Evolutionary conservation across 1,140 invertebrate species (phyloP), one percentile per base, ranked within the genome.

Genomic region (Trachymyrmex septentrionalis): DNA sequence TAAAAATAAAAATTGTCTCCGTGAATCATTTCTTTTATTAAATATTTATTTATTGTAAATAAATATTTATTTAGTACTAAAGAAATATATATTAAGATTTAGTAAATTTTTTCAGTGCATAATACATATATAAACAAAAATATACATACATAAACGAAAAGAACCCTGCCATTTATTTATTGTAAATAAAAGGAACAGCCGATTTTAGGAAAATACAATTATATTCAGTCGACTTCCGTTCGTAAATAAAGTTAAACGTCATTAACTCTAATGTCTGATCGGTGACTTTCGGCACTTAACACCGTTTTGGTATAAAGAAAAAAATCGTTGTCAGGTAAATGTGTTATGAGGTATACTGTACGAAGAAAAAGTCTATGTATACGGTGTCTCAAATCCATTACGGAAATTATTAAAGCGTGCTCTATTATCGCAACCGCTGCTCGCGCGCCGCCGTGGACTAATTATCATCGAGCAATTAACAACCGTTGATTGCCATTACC

Each of bases 401-500:
- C 77, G 85, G 85, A 81, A 91, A 91, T 91, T 91, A 91, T 91
- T 89, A 91, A 91, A 88, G 80, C 90, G 80, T 81, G 72, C 81
- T 88, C 71, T 64, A 91, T 89, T 91, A 89, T 88, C 59, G 57
- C 30, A 71, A 50, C 5, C 53, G 57, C 30, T 80, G 87, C 71
- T 55, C 71, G 63, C 57, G 69, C 50, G 69, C 34, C 16, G 21
- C 63, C 73, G 64, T 27, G 61, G 78, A 78, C 87, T 91, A 91
- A 91, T 91, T 91, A 91, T 89, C 87, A 89, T 89, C 73, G 80
- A 87, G 80, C 87, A 91, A 91, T 91, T 91, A 91, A 91, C 90
- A 91, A 89, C 89, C 90, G 90, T 91, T 91, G 82, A 91, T 91
- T 91, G 87, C 90, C 71, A 77, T 91, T 91, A 91, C 90, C 87